Conservation (phyloP, 2,113 vertebrate genomes). For the Sinocyclocheilus maitianheensis region DNA sequence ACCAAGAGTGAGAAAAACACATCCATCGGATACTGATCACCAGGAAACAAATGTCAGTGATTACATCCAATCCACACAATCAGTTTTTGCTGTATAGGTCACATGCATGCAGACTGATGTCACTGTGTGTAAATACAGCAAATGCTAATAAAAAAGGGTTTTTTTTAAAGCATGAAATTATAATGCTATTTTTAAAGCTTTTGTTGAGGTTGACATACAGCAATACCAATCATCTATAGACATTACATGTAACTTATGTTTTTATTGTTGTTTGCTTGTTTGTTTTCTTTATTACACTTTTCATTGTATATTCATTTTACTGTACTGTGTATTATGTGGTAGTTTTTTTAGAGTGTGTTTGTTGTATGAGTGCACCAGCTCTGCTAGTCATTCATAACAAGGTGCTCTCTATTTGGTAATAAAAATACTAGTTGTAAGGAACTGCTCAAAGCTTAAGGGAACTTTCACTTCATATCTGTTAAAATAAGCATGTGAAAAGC, state of each 20-base stretch:
- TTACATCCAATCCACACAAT: neutral
- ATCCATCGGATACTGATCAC: neutral
- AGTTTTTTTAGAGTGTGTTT: neutral
- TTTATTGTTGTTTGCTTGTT: neutral
- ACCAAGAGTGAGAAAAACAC: constrained; percentile 72
- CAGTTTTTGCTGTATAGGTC: neutral
- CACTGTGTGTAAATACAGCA: neutral
- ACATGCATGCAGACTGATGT: neutral
- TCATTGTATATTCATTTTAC: neutral
- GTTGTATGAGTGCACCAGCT: neutral
- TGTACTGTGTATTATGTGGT: neutral
- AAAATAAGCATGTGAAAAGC: neutral
- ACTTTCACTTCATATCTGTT: constrained; percentile 17
- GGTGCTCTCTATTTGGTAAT: neutral
- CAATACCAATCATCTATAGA: too few relatives aligned
- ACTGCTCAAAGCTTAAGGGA: neutral
- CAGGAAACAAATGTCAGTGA: neutral
- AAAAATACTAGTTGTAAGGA: neutral
- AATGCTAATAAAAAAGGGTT: neutral
- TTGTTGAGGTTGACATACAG: neutral
- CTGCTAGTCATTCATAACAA: neutral
- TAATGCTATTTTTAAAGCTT: neutral
- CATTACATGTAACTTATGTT: neutral
- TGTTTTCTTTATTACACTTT: neutral
- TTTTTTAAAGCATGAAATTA: neutral